A percentile compares a stretch with the other conserved stretches of the same genome.
Evolutionary conservation across 2,113 vertebrate genomes (phyloP).

Genomic region (Oophaga pumilio): DNA sequence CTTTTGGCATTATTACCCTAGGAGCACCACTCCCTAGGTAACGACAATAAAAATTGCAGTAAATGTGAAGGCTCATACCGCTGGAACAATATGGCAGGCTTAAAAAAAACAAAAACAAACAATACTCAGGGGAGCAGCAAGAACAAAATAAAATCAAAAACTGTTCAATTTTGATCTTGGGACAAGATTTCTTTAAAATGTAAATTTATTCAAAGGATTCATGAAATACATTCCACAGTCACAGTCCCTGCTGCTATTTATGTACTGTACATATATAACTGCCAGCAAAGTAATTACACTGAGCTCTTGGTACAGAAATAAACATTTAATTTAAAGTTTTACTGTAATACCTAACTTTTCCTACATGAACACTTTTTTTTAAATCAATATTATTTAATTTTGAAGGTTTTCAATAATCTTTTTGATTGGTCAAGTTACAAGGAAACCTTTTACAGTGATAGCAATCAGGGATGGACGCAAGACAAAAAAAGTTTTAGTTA

Average conservation of each 20-base stretch:
- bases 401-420: background rate
- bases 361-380: background rate
- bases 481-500: background rate
- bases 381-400: conserved; percentile 3
- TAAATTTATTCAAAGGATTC: too few relatives aligned
- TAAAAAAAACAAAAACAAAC: too few relatives aligned
- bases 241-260: background rate
- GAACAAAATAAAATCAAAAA: too few relatives aligned
- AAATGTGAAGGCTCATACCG: too few relatives aligned
- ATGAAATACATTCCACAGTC: too few relatives aligned
- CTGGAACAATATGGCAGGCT: too few relatives aligned
- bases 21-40: too few relatives aligned
- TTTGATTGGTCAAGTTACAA: conserved; percentile 1
- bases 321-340: background rate
- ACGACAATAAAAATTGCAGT: too few relatives aligned
- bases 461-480: background rate
- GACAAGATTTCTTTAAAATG: background rate
- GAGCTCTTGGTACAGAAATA: background rate
- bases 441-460: background rate
- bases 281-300: background rate
- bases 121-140: too few relatives aligned
- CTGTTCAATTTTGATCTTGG: background rate
- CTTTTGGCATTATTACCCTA: too few relatives aligned
- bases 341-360: background rate
- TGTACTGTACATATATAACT: background rate